phyloP scores from a whole-genome alignment of 2,797 vertebrate genomes.

The Xenopus petersii region DNA sequence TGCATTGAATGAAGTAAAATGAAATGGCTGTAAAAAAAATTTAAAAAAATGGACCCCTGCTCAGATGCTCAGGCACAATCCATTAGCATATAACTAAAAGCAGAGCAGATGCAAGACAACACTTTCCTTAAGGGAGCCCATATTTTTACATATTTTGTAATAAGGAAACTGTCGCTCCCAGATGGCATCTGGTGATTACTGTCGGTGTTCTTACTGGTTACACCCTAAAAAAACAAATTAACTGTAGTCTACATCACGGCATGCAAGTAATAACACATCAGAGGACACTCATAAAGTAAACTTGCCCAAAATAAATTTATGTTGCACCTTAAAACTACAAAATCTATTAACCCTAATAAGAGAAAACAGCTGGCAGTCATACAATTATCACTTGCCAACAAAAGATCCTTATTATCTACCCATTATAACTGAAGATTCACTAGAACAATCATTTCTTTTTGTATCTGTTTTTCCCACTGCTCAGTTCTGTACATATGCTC shows the following conservation, averaged over 20 bases:
- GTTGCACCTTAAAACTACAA: slow-evolving; percentile 48
- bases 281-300: slow-evolving; percentile 67
- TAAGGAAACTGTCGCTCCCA: slow-evolving; percentile 80
- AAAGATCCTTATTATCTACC: slow-evolving; percentile 44
- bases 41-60: slow-evolving; percentile 35
- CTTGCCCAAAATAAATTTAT: slow-evolving; percentile 55
- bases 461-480: slow-evolving; percentile 22
- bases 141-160: slow-evolving; percentile 86
- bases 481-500: slow-evolving; percentile 37
- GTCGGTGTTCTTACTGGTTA: slow-evolving; percentile 77
- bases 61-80: slow-evolving; percentile 77
- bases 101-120: slow-evolving; percentile 74
- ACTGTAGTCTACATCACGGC: slow-evolving; percentile 77
- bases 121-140: slow-evolving; percentile 81
- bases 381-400: slow-evolving; percentile 47
- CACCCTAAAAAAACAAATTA: slow-evolving; percentile 77
- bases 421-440: slow-evolving; percentile 45
- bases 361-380: slow-evolving; percentile 48
- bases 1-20: slow-evolving; percentile 14
- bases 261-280: slow-evolving; percentile 74
- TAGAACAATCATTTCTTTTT: slow-evolving; percentile 16
- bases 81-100: slow-evolving; percentile 80
- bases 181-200: slow-evolving; percentile 74
- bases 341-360: slow-evolving; percentile 50
- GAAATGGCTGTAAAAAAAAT: slow-evolving; percentile 29